These are phyloP conservation scores for Monochamus alternatus DNA, from an alignment of 2,888 invertebrate species.

Conservation along the genomic window DNA sequence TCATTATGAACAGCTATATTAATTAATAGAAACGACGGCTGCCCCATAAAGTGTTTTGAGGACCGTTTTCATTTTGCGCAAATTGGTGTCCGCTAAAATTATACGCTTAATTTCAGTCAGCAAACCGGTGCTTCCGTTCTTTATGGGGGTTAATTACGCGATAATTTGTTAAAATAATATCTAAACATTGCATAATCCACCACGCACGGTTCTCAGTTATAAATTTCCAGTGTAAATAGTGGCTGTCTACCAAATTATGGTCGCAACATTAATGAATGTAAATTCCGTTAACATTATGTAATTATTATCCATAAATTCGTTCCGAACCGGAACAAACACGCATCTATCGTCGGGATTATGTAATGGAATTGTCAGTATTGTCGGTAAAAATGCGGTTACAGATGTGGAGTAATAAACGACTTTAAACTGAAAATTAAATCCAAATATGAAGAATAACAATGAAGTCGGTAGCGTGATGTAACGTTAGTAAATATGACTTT, in stretches of 20 bases:
- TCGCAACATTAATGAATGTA: constrained; percentile 5
- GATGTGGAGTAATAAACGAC: too few species aligned
- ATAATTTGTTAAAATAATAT: constrained; percentile 56
- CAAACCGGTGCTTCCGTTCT: constrained; percentile 50
- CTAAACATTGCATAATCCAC: constrained; percentile 30
- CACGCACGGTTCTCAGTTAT: constrained; percentile 21
- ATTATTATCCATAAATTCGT: constrained; percentile 17
- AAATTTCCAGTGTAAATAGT: constrained; percentile 19
- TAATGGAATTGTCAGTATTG: too few species aligned
- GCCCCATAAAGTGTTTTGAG: constrained; percentile 3
- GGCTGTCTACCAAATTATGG: constrained; percentile 11
- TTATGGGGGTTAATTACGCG: constrained; percentile 56
- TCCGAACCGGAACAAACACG: not conserved
- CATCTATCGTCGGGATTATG: not conserved
- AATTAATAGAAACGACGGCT: not conserved
- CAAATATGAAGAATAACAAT: too few species aligned
- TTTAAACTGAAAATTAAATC: too few species aligned
- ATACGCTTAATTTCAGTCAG: constrained; percentile 55
- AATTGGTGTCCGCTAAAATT: constrained; percentile 42
- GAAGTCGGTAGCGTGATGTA: too few species aligned
- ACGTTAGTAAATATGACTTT: too few species aligned
- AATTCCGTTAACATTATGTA: constrained; percentile 8
- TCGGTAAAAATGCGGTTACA: too few species aligned
- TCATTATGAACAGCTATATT: not conserved
- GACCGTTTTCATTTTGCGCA: constrained; percentile 7